Conservation (phyloP, 2,113 vertebrate species). For the Pseudonaja textilis region DNA sequence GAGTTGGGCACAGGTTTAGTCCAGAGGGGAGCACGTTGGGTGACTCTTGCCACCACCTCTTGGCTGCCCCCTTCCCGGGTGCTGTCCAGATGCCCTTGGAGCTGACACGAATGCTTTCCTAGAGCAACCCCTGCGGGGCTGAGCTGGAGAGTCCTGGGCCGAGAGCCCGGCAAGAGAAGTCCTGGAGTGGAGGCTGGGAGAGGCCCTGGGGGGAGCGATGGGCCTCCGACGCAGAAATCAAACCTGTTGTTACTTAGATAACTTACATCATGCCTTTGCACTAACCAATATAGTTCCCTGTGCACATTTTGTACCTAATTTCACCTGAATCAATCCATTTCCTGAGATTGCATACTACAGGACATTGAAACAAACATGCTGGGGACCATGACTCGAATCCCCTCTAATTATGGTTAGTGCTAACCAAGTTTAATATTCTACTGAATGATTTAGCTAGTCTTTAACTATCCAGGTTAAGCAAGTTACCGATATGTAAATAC, state of each 20-base stretch:
- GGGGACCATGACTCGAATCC: neutral
- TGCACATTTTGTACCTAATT: neutral
- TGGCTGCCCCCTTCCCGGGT: neutral
- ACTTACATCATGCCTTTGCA: neutral
- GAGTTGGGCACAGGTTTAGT: no score
- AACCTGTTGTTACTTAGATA: neutral
- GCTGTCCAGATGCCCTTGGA: neutral
- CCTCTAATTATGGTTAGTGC: neutral
- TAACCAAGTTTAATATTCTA: neutral
- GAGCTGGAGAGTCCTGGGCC: neutral
- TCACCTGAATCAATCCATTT: neutral
- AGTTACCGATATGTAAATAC: neutral
- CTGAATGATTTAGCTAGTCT: neutral
- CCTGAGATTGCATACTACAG: neutral
- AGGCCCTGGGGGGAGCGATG: neutral
- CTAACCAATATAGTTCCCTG: neutral
- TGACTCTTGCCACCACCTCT: neutral
- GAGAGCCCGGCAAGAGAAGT: no score
- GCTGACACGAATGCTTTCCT: neutral
- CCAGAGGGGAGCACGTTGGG: neutral
- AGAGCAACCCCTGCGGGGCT: neutral
- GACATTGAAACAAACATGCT: neutral
- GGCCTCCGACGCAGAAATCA: neutral
- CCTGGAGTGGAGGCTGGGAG: neutral
- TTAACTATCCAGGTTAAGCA: neutral